These are phyloP conservation scores for Ditula angustiorana DNA, from an alignment of 2,888 invertebrate genomes.

Conservation along the genomic window DNA sequence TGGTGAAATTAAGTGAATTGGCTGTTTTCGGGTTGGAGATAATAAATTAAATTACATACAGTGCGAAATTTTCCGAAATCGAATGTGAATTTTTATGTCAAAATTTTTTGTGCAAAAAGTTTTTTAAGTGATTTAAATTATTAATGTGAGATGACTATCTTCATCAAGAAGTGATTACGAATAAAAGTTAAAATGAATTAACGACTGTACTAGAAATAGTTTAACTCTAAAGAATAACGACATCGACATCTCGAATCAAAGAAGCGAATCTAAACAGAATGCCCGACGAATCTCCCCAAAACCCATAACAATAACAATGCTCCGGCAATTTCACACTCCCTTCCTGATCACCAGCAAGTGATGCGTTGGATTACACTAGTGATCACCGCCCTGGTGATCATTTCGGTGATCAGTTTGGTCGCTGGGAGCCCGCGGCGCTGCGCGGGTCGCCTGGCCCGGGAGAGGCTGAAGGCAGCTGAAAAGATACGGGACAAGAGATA, in stretches of 20 bases:
- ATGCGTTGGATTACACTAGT: constrained; percentile 63
- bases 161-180: no score
- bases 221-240: no score
- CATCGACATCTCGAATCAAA: no score
- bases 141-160: no score
- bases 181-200: no score
- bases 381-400: constrained; percentile 52
- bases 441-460: constrained; percentile 73
- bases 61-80: neutral
- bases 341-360: constrained; percentile 40
- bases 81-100: neutral
- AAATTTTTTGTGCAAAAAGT: neutral
- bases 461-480: constrained; percentile 77
- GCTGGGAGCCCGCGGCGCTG: constrained; percentile 65
- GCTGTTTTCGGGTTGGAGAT: no score
- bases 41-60: neutral
- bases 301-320: neutral
- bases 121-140: neutral
- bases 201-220: no score
- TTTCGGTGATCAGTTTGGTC: constrained; percentile 45
- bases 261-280: no score
- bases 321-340: neutral
- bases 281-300: no score
- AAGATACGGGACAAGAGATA: constrained; percentile 78
- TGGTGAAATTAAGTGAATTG: neutral